phyloP scores from a whole-genome alignment of 2,888 invertebrate species.

The Ligdia adustata region DNA sequence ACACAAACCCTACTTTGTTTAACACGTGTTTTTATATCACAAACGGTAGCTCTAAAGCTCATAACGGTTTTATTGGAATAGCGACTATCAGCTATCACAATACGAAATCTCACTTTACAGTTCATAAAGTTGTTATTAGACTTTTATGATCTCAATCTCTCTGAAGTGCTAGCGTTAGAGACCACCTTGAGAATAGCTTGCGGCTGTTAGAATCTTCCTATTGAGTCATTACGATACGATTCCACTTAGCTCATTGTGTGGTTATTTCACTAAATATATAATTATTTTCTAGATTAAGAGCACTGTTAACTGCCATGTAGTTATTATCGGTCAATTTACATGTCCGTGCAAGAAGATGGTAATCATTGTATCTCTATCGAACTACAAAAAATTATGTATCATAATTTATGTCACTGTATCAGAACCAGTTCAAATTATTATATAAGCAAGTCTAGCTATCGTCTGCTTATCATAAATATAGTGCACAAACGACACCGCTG shows the following conservation, averaged over 20 bases:
- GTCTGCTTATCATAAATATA: constrained; percentile 49
- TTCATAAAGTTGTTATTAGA: constrained; percentile 51
- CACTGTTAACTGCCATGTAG: constrained; percentile 37
- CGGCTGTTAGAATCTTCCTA: constrained; percentile 54
- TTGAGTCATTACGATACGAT: constrained; percentile 68
- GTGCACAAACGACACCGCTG: constrained; percentile 22
- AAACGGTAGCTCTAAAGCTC: constrained; percentile 23
- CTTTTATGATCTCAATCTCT: constrained; percentile 53
- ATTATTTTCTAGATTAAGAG: constrained; percentile 56
- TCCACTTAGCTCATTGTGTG: constrained; percentile 51
- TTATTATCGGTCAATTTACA: constrained; percentile 47
- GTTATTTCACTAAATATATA: constrained; percentile 53
- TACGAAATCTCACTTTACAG: constrained; percentile 46
- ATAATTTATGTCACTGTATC: constrained; percentile 52
- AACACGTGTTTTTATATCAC: constrained; percentile 27
- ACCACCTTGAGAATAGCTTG: constrained; percentile 53
- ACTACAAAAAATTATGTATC: constrained; percentile 31
- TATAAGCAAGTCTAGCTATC: constrained; percentile 39
- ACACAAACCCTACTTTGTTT: constrained; percentile 22
- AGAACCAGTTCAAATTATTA: constrained; percentile 28
- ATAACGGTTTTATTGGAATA: constrained; percentile 36
- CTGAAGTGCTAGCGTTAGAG: constrained; percentile 31
- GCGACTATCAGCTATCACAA: constrained; percentile 42
- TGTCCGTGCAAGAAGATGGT: constrained; percentile 44
- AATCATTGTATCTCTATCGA: constrained; percentile 48